Percentiles rank a stretch among this genome's conserved stretches.
phyloP scores from a whole-genome alignment of 2,888 invertebrate genomes.

The Crematogaster levior region DNA sequence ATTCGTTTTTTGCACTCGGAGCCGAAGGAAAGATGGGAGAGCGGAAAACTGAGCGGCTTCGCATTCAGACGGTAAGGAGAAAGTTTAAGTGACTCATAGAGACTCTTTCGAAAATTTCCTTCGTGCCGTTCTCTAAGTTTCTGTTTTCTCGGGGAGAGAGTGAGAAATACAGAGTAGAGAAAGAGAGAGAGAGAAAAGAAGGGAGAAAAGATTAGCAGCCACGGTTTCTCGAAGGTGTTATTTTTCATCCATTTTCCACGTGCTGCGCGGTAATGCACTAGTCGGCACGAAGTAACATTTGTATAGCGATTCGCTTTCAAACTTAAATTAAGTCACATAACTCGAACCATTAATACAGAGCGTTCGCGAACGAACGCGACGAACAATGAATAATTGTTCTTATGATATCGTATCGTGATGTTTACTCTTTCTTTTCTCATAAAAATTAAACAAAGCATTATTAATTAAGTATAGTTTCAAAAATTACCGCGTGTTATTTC shows the following conservation, averaged over 20 bases:
- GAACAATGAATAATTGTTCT: conserved; percentile 13
- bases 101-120: conserved; percentile 70
- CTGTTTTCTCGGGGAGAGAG: conserved; percentile 55
- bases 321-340: conserved; percentile 43
- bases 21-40: conserved; percentile 55
- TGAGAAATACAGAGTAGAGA: conserved; percentile 13
- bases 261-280: conserved; percentile 30
- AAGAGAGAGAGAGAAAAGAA: background rate
- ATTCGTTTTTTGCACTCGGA: conserved; percentile 22
- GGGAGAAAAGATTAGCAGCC: conserved; percentile 35
- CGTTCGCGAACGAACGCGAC: background rate
- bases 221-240: conserved; percentile 38
- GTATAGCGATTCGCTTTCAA: conserved; percentile 43
- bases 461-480: no score
- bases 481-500: background rate
- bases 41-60: conserved; percentile 63
- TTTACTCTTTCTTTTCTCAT: background rate
- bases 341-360: conserved; percentile 12
- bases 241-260: conserved; percentile 45
- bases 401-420: background rate
- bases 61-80: conserved; percentile 63
- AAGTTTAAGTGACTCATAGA: conserved; percentile 73
- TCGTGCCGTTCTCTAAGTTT: conserved; percentile 62
- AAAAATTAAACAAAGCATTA: background rate
- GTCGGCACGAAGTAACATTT: conserved; percentile 8